These are phyloP conservation scores for Ophiodon elongatus DNA, from an alignment of 2,113 vertebrate species.

Conservation along the genomic window DNA sequence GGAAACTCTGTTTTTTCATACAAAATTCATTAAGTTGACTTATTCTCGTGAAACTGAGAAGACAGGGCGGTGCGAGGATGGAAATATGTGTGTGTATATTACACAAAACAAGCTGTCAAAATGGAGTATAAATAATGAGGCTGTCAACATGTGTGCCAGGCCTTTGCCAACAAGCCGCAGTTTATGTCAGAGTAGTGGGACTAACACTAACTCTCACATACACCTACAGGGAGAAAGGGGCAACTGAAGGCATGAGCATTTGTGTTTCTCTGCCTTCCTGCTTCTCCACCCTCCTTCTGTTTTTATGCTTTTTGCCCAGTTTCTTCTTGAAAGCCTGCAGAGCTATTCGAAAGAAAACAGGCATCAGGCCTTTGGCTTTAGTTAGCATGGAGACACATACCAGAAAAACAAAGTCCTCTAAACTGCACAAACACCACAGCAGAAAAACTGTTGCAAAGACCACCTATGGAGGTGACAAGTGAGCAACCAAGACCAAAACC, in stretches of 20 bases:
- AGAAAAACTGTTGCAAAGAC: conserved; percentile 61
- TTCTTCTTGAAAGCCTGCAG: conserved; percentile 59
- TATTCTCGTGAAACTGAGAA: conserved; percentile 64
- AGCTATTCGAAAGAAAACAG: conserved; percentile 72
- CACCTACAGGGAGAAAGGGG: conserved; percentile 32
- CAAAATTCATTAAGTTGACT: conserved; percentile 71
- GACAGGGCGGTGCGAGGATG: conserved; percentile 47
- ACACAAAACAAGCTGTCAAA: conserved; percentile 71
- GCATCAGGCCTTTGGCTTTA: conserved; percentile 57
- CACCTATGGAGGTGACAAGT: conserved; percentile 70
- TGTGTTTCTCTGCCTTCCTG: conserved; percentile 38
- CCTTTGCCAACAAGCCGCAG: conserved; percentile 61
- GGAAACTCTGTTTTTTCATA: conserved; percentile 61
- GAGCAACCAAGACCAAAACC: conserved; percentile 52
- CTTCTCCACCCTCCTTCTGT: conserved; percentile 29
- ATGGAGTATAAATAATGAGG: conserved; percentile 66
- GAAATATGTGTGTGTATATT: conserved; percentile 61
- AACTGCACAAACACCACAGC: conserved; percentile 71
- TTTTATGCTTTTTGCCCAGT: conserved; percentile 56
- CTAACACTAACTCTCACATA: conserved; percentile 37
- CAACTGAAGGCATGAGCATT: conserved; percentile 29
- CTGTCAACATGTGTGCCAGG: conserved; percentile 62
- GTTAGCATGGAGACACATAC: conserved; percentile 62
- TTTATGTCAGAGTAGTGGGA: conserved; percentile 45
- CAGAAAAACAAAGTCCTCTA: conserved; percentile 73